Base-by-base conservation (phyloP, 1,140 invertebrate genomes). In the Tetraneura akinire region DNA sequence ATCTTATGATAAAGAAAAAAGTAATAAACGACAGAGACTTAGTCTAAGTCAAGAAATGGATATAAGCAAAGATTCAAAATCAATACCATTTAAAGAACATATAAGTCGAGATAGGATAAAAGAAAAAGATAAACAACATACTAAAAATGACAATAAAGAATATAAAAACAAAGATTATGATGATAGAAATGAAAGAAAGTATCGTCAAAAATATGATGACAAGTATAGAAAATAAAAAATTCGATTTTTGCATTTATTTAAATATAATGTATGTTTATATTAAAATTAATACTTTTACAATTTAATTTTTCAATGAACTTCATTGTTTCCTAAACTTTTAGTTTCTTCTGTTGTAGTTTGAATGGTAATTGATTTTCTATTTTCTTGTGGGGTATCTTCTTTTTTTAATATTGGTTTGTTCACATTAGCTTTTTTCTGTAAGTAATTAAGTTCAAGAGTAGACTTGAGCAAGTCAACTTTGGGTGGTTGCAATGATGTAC, bases 381-480 rank as follows among this genome's bases (percentile, higher is more conserved):
- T 78, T n/a, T 3, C 14, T 11, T 47, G 29, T 45, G 55, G 55
- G 26, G 74, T 53, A 53, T 78, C 74, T 45, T 78, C 74, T 23
- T 60, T 78, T 78, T 78, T 78, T n/a, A 62, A 60, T 18, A 78
- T 78, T 26, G 55, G 37, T 78, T 78, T 78, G 23, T 62, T 78
- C 9, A 60, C 21, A 76, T 76, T 76, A 45, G 74, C 51, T 45
- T 78, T 78, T 3, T 81, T 81, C 51, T 81, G 74, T 64, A 81
- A 76, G 42, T 73, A 76, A 53, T 60, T 76, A 11, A 81, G 60
- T 42, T 81, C 80, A 45, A 81, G 60, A 78, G 71, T 81, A 53
- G 80, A 81, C 32, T 81, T 81, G 16, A 81, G 32, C n/a, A 81
- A 78, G 13, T 81, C 70, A 18, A 80, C 60, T 51, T 66, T 80